phyloP scores from a whole-genome alignment of 1,140 invertebrate species.

The Nephila pilipes region DNA sequence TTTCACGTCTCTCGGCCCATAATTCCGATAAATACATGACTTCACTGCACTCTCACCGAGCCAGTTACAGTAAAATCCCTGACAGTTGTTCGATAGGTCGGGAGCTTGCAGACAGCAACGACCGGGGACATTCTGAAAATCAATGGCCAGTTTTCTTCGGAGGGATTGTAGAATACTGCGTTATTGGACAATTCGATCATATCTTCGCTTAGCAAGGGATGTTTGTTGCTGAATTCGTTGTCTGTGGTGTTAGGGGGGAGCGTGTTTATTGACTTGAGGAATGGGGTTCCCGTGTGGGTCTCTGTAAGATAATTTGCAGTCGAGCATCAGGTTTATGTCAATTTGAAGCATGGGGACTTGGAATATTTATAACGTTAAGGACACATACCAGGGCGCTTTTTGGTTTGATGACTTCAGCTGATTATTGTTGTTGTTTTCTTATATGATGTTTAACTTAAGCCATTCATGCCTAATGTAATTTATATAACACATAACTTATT shows the following conservation, averaged over 20 bases:
- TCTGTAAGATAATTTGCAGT: background rate
- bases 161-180: background rate
- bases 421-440: too few species aligned
- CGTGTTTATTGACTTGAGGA: slow-evolving; percentile 24
- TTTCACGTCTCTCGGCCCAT: background rate
- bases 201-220: slow-evolving; percentile 8
- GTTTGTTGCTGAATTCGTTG: slow-evolving; percentile 12
- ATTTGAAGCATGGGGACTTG: background rate
- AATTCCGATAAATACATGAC: slow-evolving; percentile 33
- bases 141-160: slow-evolving; percentile 25
- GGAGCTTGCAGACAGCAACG: background rate
- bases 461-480: too few species aligned
- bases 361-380: background rate
- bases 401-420: too few species aligned
- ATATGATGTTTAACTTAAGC: too few species aligned
- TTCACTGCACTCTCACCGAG: background rate
- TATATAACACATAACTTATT: too few species aligned
- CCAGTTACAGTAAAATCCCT: background rate
- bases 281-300: background rate
- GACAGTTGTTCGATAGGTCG: slow-evolving; percentile 26
- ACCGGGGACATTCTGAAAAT: background rate
- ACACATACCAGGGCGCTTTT: too few species aligned
- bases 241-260: background rate
- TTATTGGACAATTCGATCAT: slow-evolving; percentile 41
- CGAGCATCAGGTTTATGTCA: slow-evolving; percentile 2